Conservation (phyloP, 2,797 vertebrate genomes). For the Ctenopoma kingsleyae region DNA sequence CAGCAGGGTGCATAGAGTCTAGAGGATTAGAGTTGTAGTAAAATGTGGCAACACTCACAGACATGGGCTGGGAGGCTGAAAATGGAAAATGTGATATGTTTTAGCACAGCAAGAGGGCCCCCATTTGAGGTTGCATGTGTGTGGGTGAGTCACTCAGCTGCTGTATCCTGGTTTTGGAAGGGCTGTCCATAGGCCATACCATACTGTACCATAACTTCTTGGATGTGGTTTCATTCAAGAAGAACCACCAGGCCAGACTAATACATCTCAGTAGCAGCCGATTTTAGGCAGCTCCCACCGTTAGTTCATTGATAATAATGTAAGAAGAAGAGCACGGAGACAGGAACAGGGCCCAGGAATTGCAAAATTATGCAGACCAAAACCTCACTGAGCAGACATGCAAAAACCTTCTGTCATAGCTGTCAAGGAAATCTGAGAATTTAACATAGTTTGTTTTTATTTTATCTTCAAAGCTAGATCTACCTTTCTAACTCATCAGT, state of each 20-base stretch:
- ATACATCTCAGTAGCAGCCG: not conserved
- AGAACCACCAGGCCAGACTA: not conserved
- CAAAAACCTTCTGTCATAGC: not conserved
- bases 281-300: not conserved
- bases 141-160: slow-evolving; percentile 50
- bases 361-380: not conserved
- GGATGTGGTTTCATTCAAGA: not conserved
- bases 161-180: slow-evolving; percentile 42
- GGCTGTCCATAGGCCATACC: slow-evolving; percentile 18
- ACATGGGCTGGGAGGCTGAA: slow-evolving; percentile 46
- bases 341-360: not conserved
- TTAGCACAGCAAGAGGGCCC: slow-evolving; percentile 59
- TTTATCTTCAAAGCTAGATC: not conserved
- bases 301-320: slow-evolving; percentile 4
- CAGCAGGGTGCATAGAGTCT: slow-evolving; percentile 14
- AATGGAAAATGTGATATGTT: slow-evolving; percentile 73
- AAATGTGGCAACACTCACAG: slow-evolving; percentile 47
- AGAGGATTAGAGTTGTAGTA: slow-evolving; percentile 39
- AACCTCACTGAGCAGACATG: not conserved
- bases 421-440: not conserved
- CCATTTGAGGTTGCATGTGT: slow-evolving; percentile 47
- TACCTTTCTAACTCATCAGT: not conserved
- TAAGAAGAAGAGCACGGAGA: not conserved
- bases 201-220: not conserved
- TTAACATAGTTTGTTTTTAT: not conserved